These are phyloP conservation scores for Lutjanus argentimaculatus DNA, from an alignment of 2,797 vertebrate species.

Conservation along the genomic window DNA sequence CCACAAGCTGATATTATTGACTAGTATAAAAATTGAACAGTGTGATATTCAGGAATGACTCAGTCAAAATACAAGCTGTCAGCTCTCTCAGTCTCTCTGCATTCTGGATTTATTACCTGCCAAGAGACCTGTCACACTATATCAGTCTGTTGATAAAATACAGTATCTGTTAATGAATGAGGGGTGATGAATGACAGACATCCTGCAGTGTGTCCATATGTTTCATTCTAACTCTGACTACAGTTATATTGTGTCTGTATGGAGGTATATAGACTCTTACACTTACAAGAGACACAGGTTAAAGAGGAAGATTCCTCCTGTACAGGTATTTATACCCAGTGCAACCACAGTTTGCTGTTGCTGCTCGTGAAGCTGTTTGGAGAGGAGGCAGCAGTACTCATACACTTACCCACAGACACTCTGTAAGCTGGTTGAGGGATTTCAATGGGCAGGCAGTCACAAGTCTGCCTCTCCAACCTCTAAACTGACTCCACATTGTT, in stretches of 20 bases:
- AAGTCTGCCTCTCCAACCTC: constrained; percentile 14
- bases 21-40: constrained; percentile 35
- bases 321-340: background rate
- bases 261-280: too few relatives aligned
- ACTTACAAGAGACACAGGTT: background rate
- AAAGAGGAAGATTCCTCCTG: background rate
- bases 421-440: background rate
- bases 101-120: constrained; percentile 29
- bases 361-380: background rate
- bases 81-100: constrained; percentile 41
- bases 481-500: background rate
- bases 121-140: constrained; percentile 48
- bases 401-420: constrained; percentile 1
- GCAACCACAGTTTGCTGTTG: background rate
- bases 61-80: constrained; percentile 77
- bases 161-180: constrained; percentile 36
- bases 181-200: constrained; percentile 28
- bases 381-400: background rate
- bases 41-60: constrained; percentile 54
- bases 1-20: constrained; percentile 13
- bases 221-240: background rate
- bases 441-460: background rate
- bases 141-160: constrained; percentile 43
- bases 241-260: background rate
- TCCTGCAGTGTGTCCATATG: constrained; percentile 36